Evolutionary conservation across 53 echinoderm and acorn worm genomes (phyloP), one percentile per base, ranked within the genome.

Genomic region (Zoroaster sp.): DNA sequence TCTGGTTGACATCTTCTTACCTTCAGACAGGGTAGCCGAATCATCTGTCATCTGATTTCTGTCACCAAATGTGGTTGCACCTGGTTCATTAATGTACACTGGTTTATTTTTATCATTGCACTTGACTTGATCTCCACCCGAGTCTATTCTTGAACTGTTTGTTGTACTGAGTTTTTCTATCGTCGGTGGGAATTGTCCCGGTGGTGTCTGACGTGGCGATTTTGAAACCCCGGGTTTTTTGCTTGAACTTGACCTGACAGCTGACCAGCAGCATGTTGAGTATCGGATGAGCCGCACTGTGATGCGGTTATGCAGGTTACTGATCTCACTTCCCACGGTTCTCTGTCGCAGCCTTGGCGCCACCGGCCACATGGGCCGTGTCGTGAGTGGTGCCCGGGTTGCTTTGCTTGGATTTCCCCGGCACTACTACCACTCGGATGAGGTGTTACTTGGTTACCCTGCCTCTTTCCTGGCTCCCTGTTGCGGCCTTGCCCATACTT

Each of bases 31-130:
- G 66, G 11, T 30, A 13, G 6, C 43, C 3, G 45, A 69, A 33
- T 28, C 12, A 83, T 30, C 40, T 69, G 21, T 20, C 47, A 10
- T 70, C 45, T 20, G 35, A 18, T 38, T 17, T 73, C 14, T 17
- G 18, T 40, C 47, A 35, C 21, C 15, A 1, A 33, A 45, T 41
- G 7, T 33, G 35, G 69, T 35, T 30, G 46, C 4, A 12, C 3
- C 8, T 20, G 72, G 37, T 49, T 35, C 43, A 31, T 67, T 23
- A 25, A 41, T n/a, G 66, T 82, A 66, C 68, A 82, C 43, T 66
- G 10, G 42, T 10, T 68, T 82, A n/a, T 53, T 15, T 33, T 44
- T 25, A n/a, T 31, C 47, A 85, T 85, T 85, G 85, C 85, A 85
- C 85, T 71, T 70, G 38, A 17, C 17, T 18, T 40, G 30, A 21